Evolutionary conservation across 2,888 invertebrate species (phyloP), one percentile per base, ranked within the genome.

Genomic region (Drosophila glabriapex): DNA sequence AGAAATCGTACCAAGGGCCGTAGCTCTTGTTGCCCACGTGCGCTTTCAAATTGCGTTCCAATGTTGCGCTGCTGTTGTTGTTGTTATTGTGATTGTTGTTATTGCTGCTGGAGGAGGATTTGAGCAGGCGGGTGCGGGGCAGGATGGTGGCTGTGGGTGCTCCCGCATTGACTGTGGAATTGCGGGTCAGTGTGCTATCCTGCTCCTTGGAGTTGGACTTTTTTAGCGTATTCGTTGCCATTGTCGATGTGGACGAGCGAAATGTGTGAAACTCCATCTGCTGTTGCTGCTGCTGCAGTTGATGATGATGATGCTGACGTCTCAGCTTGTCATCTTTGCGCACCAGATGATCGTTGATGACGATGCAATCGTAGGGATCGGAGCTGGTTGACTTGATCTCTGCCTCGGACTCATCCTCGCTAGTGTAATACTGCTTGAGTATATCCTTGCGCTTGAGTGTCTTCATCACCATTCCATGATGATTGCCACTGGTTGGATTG

Each of bases 1-100:
- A 97, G 75, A 97, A 94, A 93, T 97, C 97, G 91, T 97, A 97
- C 97, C 97, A 97, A 0, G 97, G 97, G 1, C 97, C 97, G 92
- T 97, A 97, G 80, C 96, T 96, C 90, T 96, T 97, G 62, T 70
- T 81, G 22, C 82, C 83, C 49, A 82, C 78, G 60, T 80, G 70
- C 35, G 82, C 64, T 33, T 88, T 90, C 6, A 82, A 62, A 52
- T 88, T 88, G 6, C 90, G 79, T 53, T 91, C 91, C 59, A 91
- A 31, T 6, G 91, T 91, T n/a, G 90, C 69, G 63, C 90, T 91
- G 71, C 78, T 60, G 39, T 59, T 69, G 61, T 31, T 76, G 52
- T 28, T 62, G 66, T 29, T 70, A 66, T 14, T 62, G 65, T 35
- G 55, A 60, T 31, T 61, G 50, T 37, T 55, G 56, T 63, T 79